A percentile compares a stretch with the other conserved stretches of the same genome.
Evolutionary conservation across 2,113 vertebrate species (phyloP).

Genomic region (Romanogobio albipinnatus): DNA sequence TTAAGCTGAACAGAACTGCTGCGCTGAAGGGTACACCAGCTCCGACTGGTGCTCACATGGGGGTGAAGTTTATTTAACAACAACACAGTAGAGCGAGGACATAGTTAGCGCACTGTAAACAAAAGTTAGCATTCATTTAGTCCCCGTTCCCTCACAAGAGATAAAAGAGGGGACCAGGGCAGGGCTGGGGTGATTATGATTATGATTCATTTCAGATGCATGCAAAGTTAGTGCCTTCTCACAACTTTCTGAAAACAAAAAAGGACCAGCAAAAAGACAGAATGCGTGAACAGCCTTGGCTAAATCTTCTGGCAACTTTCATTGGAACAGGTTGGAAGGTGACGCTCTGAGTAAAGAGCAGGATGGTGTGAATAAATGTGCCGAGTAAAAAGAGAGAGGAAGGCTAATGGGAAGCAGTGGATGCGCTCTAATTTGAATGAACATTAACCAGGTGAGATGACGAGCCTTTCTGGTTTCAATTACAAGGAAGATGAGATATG

Average conservation of each 20-base stretch:
- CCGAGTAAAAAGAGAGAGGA: not conserved
- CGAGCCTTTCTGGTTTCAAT: constrained; percentile 12
- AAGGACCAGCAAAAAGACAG: not conserved
- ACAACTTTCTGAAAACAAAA: constrained; percentile 9
- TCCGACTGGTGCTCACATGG: constrained; percentile 34
- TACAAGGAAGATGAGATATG: constrained; percentile 7
- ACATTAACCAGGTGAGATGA: constrained; percentile 22
- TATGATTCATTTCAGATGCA: not conserved
- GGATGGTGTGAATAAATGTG: constrained; percentile 22
- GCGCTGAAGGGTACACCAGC: constrained; percentile 15
- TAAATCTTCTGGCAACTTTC: constrained; percentile 5
- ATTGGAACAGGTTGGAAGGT: not conserved
- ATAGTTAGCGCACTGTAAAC: constrained; percentile 20
- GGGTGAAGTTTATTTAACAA: constrained; percentile 34
- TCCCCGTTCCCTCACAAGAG: not conserved
- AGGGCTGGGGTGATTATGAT: not conserved
- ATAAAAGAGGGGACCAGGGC: constrained; percentile 16
- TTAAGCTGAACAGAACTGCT: constrained; percentile 31
- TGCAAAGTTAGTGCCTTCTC: constrained; percentile 3
- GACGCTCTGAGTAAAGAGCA: constrained; percentile 21
- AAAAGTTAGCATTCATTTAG: constrained; percentile 31
- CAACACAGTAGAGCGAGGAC: constrained; percentile 12
- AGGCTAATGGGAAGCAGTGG: not conserved
- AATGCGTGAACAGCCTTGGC: not conserved
- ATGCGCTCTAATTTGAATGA: constrained; percentile 26